phyloP scores from a whole-genome alignment of 2,113 vertebrate species.

The Poeciliopsis occidentalis region DNA sequence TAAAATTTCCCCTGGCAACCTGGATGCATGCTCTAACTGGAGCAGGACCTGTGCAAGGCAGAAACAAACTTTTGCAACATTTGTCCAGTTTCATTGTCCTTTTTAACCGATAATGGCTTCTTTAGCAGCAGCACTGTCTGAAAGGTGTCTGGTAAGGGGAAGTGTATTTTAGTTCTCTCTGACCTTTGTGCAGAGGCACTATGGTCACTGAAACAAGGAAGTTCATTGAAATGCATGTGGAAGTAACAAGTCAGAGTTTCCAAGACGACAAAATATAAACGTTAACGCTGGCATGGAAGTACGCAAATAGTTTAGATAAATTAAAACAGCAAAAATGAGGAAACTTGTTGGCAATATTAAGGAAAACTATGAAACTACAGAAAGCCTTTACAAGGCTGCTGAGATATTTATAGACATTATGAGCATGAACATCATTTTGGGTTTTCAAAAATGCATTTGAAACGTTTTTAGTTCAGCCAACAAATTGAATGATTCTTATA shows the following conservation, averaged over 20 bases:
- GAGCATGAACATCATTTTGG: not conserved
- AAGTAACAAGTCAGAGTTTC: constrained; percentile 32
- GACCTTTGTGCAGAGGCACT: constrained; percentile 20
- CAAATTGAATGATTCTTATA: not conserved
- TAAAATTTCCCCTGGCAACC: constrained; percentile 5
- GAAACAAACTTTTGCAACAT: not conserved
- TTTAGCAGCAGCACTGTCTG: not conserved
- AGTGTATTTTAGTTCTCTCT: constrained; percentile 22
- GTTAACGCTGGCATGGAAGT: not conserved
- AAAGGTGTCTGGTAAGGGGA: constrained; percentile 23
- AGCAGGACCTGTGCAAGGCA: not conserved
- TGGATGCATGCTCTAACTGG: not conserved
- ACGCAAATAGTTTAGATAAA: not conserved
- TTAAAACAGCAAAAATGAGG: not conserved
- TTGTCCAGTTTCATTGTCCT: not conserved
- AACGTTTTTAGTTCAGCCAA: not conserved
- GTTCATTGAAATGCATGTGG: constrained; percentile 30
- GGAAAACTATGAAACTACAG: not conserved
- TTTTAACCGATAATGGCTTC: not conserved
- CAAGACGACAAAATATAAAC: constrained; percentile 31
- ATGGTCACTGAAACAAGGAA: constrained; percentile 35
- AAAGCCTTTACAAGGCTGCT: not conserved
- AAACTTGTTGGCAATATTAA: not conserved
- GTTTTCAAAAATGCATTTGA: not conserved
- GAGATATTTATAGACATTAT: not conserved